Base-by-base conservation (phyloP, 35 echinoderm and acorn worm species). In the Stichopus chloronotus region DNA sequence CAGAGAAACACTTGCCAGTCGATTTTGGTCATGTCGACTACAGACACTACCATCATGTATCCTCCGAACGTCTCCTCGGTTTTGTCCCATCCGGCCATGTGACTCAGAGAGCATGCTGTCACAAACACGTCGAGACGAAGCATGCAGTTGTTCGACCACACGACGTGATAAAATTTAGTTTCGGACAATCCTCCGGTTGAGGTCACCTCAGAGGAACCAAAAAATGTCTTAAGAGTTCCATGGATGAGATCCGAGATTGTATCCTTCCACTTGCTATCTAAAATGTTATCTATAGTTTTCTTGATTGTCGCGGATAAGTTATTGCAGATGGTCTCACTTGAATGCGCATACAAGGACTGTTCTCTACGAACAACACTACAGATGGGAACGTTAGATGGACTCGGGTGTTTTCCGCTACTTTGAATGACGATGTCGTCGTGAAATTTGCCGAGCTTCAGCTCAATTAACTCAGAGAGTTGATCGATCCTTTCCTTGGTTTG, bases 1-100 rank as follows among this genome's bases (percentile, higher is more conserved):
- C 43, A 79, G 10, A 79, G 20, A 10, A 79, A 79, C 19, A 79
- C 77, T 21, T 79, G 21, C 9, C 10, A 25, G 21, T 79, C 21
- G 77, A 79, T 52, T 79, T 79, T 23, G 13, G 9, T 3, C 77
- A 79, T 79, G 77, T 79, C 77, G 20, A 79, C 77, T 11, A 79
- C 77, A 21, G 77, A 81, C 9, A 52, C 25, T 11, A 81, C 22
- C 79, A 81, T 81, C 6, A 81, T 81, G 79, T 81, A 81, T 5
- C 79, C 79, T 9, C 79, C 79, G 52, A 52, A 30, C 23, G 1
- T 55, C 25, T 81, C 24, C 14, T 22, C 8, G 8, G 25, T 52
- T 56, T 5, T 19, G 4, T 30, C 12, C 79, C 8, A 81, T 53
- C 79, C 79, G 16, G 12, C 25, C 79, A 81, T 53, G 25, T 81